Conservation (phyloP, 2,797 vertebrate genomes). For the Dendrocincla fuliginosa region DNA sequence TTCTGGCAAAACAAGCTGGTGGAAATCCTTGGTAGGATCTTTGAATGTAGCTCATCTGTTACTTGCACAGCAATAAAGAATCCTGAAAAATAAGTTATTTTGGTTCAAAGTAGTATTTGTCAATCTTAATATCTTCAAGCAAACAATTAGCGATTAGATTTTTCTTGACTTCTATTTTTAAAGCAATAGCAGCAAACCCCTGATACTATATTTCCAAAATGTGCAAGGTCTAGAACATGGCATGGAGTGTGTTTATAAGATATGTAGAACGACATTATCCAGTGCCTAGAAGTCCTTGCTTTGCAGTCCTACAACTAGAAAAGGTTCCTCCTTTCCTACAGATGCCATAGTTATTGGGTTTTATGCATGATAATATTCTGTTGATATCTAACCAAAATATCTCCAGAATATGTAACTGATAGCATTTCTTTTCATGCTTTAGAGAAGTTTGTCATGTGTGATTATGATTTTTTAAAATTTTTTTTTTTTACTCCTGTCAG, state of each 20-base stretch:
- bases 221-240: background rate
- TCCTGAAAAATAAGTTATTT: background rate
- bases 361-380: background rate
- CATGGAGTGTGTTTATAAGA: background rate
- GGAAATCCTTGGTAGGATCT: constrained; percentile 93
- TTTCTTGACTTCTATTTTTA: background rate
- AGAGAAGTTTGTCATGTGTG: background rate
- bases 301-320: background rate
- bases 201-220: background rate
- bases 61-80: background rate
- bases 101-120: background rate
- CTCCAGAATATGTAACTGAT: background rate
- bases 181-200: background rate
- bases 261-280: background rate
- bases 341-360: background rate
- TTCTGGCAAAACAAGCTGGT: constrained; percentile 93
- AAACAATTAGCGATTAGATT: background rate
- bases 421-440: background rate
- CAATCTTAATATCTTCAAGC: background rate
- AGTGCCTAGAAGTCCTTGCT: background rate
- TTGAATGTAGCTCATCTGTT: background rate
- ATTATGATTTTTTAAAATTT: background rate
- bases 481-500: background rate
- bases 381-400: background rate
- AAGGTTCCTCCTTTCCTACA: background rate